A percentile compares a stretch with the other conserved stretches of the same genome.
These are phyloP conservation scores for Strix aluco DNA, from an alignment of 2,113 vertebrate species.

Conservation along the genomic window DNA sequence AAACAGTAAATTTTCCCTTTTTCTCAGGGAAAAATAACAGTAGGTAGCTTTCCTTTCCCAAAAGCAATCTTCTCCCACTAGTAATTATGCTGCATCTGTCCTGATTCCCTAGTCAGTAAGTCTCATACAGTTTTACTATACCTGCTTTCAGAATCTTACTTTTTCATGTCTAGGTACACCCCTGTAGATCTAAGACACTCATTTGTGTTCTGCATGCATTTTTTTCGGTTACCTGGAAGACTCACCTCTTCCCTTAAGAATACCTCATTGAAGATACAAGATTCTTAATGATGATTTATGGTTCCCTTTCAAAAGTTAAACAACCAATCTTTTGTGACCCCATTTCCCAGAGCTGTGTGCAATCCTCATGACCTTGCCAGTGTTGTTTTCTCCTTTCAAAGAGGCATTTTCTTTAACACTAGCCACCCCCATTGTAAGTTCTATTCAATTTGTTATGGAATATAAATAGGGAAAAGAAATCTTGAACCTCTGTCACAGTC, in stretches of 20 bases:
- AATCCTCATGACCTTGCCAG: neutral
- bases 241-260: neutral
- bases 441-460: neutral
- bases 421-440: neutral
- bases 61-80: neutral
- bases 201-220: neutral
- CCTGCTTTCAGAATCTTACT: neutral
- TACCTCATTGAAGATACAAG: neutral
- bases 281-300: conserved; percentile 30
- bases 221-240: neutral
- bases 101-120: neutral
- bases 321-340: neutral
- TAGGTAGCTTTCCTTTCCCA: neutral
- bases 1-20: neutral
- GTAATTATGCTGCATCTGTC: neutral
- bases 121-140: neutral
- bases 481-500: neutral
- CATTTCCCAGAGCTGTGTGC: neutral
- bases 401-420: neutral
- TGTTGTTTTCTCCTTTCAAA: neutral
- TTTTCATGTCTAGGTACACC: neutral
- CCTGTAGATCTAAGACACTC: neutral
- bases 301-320: neutral
- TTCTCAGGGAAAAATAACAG: neutral
- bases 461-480: neutral